A percentile compares a stretch with the other conserved stretches of the same genome.
phyloP scores from a whole-genome alignment of 2,113 vertebrate species.

The Atlantisia rogersi region DNA sequence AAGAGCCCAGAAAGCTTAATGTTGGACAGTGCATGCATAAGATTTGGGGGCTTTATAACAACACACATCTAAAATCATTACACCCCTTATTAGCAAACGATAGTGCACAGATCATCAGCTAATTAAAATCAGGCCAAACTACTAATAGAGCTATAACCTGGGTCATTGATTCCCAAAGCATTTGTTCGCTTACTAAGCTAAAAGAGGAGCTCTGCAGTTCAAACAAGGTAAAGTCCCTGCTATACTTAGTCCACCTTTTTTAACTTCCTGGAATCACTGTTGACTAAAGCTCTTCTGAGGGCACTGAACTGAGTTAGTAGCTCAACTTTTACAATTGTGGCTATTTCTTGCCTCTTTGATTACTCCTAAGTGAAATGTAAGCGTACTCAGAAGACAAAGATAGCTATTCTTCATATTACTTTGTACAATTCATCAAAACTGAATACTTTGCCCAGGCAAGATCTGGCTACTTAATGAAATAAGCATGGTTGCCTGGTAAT shows the following conservation, averaged over 20 bases:
- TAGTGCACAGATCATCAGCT: slow-evolving; percentile 39
- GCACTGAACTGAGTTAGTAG: background rate
- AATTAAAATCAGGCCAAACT: slow-evolving; percentile 58
- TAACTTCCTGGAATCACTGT: background rate
- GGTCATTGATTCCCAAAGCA: slow-evolving; percentile 44
- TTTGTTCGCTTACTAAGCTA: background rate
- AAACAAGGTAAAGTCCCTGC: background rate
- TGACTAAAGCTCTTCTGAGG: background rate
- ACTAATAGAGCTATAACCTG: slow-evolving; percentile 41
- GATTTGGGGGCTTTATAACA: slow-evolving; percentile 22
- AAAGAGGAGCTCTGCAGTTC: background rate
- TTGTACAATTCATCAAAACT: background rate
- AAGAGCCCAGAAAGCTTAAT: slow-evolving; percentile 38
- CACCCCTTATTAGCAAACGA: slow-evolving; percentile 49
- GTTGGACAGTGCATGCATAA: background rate
- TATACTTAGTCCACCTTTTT: background rate
- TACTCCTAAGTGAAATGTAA: slow-evolving; percentile 23
- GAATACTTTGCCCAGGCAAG: background rate
- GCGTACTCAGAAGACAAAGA: slow-evolving; percentile 8
- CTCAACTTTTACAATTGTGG: background rate
- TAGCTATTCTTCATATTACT: slow-evolving; percentile 23
- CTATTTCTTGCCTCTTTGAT: slow-evolving; percentile 6
- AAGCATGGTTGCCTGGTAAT: background rate
- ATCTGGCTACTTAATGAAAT: slow-evolving; percentile 16
- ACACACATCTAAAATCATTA: slow-evolving; percentile 35